These are phyloP conservation scores for Florisuga fusca DNA, from an alignment of 2,797 vertebrate genomes.

Conservation along the genomic window DNA sequence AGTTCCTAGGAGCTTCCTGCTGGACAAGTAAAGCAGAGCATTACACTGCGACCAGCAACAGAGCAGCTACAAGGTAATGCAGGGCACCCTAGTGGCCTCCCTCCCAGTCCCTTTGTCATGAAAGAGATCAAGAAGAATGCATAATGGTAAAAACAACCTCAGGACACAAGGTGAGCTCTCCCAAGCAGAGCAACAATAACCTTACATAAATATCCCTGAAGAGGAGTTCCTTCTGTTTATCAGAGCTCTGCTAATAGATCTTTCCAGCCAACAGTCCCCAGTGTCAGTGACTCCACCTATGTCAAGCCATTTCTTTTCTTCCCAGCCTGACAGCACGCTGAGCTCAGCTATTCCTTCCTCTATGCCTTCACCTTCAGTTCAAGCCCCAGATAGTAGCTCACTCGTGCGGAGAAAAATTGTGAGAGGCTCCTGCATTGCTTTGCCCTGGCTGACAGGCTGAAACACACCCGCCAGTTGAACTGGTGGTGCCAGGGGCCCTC, in stretches of 20 bases:
- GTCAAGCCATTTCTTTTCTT: not conserved
- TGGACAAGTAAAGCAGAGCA: not conserved
- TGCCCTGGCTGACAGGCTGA: not conserved
- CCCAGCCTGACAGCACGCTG: accelerated
- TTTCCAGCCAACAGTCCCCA: not conserved
- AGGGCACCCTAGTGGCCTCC: not conserved
- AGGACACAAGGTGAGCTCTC: not conserved
- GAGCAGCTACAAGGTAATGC: not conserved
- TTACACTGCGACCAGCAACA: not conserved
- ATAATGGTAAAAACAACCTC: not conserved
- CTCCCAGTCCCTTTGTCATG: too few species aligned
- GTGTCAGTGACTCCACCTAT: not conserved
- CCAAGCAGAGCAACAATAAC: not conserved
- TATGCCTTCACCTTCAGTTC: not conserved
- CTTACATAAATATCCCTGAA: not conserved
- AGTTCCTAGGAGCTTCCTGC: not conserved
- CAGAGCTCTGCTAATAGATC: not conserved
- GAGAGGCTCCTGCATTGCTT: not conserved
- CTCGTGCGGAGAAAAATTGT: not conserved
- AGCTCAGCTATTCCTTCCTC: not conserved
- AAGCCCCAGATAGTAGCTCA: not conserved
- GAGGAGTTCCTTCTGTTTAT: not conserved
- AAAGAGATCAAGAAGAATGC: not conserved
- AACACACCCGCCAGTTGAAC: not conserved
- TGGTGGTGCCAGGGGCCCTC: not conserved